Conservation (phyloP, 1,140 invertebrate species). For the Brachionus calyciflorus region DNA sequence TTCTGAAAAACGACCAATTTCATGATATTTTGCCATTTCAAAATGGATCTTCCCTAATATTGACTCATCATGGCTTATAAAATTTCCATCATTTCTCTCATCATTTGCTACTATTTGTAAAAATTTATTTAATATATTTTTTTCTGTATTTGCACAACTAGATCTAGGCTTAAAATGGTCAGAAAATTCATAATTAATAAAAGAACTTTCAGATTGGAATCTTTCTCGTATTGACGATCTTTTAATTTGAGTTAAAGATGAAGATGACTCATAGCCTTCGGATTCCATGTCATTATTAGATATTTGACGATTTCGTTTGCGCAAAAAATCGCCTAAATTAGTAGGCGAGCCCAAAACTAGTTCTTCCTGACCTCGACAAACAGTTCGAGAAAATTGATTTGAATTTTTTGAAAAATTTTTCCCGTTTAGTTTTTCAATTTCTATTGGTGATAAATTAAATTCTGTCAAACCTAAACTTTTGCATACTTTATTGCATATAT, state of each 20-base stretch:
- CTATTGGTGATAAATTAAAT: constrained; percentile 62
- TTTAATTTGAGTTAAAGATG: constrained; percentile 29
- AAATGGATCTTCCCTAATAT: constrained; percentile 63
- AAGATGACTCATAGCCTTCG: constrained; percentile 47
- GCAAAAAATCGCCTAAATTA: constrained; percentile 54
- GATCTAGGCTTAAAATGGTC: too few relatives aligned
- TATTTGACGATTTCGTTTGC: constrained; percentile 57
- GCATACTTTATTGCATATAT: constrained; percentile 66
- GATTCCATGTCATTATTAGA: constrained; percentile 47
- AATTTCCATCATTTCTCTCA: too few relatives aligned
- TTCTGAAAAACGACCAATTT: constrained; percentile 63
- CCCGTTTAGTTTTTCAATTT: background rate
- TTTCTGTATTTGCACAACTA: too few relatives aligned
- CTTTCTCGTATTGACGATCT: too few relatives aligned
- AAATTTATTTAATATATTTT: too few relatives aligned
- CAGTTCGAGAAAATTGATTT: background rate
- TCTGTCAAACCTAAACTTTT: constrained; percentile 61
- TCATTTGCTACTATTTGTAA: too few relatives aligned
- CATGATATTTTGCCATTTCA: constrained; percentile 66
- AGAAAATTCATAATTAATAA: too few relatives aligned
- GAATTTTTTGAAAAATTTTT: background rate
- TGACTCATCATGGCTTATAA: too few relatives aligned
- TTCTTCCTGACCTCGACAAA: constrained; percentile 36
- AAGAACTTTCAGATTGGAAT: too few relatives aligned
- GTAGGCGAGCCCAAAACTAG: constrained; percentile 27